These are phyloP conservation scores for Scolopax mira DNA, from an alignment of 2,113 vertebrate species.

Conservation along the genomic window DNA sequence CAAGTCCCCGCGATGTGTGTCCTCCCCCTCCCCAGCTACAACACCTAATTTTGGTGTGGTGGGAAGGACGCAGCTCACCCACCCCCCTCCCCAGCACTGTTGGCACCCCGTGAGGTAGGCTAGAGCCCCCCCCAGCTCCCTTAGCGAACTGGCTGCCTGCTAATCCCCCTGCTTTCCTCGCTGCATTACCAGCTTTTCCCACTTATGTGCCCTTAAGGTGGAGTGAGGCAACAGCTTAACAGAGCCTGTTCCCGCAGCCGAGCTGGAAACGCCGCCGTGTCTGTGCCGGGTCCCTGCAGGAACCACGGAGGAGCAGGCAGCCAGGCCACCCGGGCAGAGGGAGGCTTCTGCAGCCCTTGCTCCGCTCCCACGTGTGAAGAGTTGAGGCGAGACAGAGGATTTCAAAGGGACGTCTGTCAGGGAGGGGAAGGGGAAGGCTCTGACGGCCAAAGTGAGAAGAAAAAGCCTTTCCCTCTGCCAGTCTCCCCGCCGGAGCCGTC, in stretches of 20 bases:
- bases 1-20: not conserved
- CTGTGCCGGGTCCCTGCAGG: not conserved
- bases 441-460: not conserved
- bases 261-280: not conserved
- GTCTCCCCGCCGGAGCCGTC: not conserved
- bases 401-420: not conserved
- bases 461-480: not conserved
- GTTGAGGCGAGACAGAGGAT: not conserved
- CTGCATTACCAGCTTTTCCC: not conserved
- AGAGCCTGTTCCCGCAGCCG: not conserved
- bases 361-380: not conserved
- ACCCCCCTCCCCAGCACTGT: not conserved
- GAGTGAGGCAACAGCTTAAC: conserved; percentile 29
- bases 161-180: conserved; percentile 12
- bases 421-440: not conserved
- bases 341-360: not conserved
- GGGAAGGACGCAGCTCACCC: not conserved
- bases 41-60: not conserved
- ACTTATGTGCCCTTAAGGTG: conserved; percentile 17
- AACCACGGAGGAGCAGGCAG: not conserved
- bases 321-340: not conserved
- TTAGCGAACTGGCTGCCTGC: not conserved
- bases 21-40: not conserved
- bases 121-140: not conserved
- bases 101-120: not conserved